Evolutionary conservation across 2,113 vertebrate species (phyloP).

Genomic region (Hydrochoerus hydrochaeris): DNA sequence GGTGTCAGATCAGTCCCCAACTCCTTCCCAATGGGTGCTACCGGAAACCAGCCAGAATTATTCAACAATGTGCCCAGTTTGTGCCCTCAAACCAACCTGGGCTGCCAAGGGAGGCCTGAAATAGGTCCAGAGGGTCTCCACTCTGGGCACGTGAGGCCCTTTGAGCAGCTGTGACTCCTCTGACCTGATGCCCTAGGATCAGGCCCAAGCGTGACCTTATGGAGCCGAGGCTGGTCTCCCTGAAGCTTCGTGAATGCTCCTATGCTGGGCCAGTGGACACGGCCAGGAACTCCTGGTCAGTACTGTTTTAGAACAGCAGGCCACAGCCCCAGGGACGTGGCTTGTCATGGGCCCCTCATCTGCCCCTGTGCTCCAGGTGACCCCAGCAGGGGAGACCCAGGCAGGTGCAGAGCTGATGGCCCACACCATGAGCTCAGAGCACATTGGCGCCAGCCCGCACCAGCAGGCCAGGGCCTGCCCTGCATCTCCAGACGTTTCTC

Average conservation of each 20-base stretch:
- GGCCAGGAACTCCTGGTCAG: not conserved
- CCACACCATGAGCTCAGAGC: no score
- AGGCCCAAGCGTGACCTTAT: not conserved
- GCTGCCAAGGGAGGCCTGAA: not conserved
- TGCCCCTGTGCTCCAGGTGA: not conserved
- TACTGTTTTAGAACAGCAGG: not conserved
- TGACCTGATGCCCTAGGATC: not conserved
- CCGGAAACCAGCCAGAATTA: not conserved
- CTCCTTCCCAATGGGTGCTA: not conserved
- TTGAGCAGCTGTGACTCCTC: not conserved
- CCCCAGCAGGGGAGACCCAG: not conserved
- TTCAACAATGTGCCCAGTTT: not conserved
- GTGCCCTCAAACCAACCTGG: not conserved
- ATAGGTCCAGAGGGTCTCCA: not conserved
- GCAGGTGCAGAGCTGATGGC: not conserved
- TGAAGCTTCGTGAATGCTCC: not conserved
- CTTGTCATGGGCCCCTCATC: not conserved
- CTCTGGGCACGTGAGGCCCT: not conserved
- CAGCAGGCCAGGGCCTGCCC: not conserved
- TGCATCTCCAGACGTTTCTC: not conserved
- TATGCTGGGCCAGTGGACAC: not conserved
- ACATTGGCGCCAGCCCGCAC: not conserved
- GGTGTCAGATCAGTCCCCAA: not conserved
- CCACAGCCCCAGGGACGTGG: not conserved
- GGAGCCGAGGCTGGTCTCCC: not conserved